Base-by-base conservation (phyloP, 2,888 invertebrate genomes). In the Trichogramma evanescens region DNA sequence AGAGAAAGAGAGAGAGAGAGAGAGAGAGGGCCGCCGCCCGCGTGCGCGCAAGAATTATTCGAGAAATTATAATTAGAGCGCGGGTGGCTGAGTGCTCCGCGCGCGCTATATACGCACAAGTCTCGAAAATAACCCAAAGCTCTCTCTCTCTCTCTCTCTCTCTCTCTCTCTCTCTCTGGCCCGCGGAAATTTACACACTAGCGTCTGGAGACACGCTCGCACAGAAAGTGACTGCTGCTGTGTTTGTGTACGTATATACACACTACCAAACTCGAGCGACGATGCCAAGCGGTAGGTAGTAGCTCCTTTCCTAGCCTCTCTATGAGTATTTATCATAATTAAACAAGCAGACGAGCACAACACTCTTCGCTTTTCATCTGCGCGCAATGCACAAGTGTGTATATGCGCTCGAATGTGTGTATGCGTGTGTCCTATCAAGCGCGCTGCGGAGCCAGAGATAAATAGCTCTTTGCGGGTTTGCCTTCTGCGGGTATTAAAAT, bases 51-150 rank as follows among this genome's bases (percentile, higher is more conserved):
- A 61, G 44, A 46, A 50, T 50, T 49, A 54, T 61, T 60, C 61
- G 26, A 58, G 58, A 56, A 60, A 63, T 63, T 61, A 63, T 63
- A 63, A 63, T 63, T 63, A 61, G 58, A 61, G 58, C 51, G 54
- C 54, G 43, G 38, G 54, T 44, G 56, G 38, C 6, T 52, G 46
- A 39, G 50, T 39, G 7, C 10, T 42, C 42, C 38, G 39, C 38
- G 10, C 45, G 44, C 40, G 10, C 26, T 26, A 26, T 26, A 2
- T 26, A 26, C 8, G 50, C 46, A 13, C 26, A 50, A n/a, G 45
- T 53, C 59, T 59, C 48, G 26, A 46, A 61, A 63, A 63, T 63
- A 63, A 63, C 56, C 61, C 54, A 55, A 49, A 42, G 43, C 42
- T 45, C 59, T 53, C 56, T 60, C 57, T 45, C 51, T 50, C 7